These are phyloP conservation scores for Gasteruption jaculator DNA, from an alignment of 2,888 invertebrate species.

Conservation along the genomic window DNA sequence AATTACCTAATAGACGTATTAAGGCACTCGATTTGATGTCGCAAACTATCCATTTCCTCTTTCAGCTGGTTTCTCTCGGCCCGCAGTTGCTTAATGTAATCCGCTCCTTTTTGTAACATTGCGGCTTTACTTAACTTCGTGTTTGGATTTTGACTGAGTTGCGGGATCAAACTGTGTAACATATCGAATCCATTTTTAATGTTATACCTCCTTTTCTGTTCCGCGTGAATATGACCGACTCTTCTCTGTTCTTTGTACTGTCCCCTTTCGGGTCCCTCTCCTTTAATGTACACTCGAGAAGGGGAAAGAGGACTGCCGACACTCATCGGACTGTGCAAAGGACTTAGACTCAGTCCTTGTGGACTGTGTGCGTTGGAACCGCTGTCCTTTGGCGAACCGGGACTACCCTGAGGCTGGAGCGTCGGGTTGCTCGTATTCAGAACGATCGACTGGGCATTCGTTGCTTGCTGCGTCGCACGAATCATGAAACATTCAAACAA, in stretches of 20 bases:
- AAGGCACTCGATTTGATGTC: conserved; percentile 84
- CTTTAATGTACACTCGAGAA: conserved; percentile 48
- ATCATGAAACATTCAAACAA: conserved; percentile 10
- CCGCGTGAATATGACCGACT: conserved; percentile 90
- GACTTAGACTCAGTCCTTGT: conserved; percentile 51
- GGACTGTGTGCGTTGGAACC: conserved; percentile 45
- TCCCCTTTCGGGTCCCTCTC: conserved; percentile 56
- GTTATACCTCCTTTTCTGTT: conserved; percentile 92
- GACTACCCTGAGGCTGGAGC: conserved; percentile 38
- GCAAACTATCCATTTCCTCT: conserved; percentile 83
- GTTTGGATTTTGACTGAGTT: conserved; percentile 83
- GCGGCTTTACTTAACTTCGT: conserved; percentile 94
- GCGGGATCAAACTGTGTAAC: conserved; percentile 87
- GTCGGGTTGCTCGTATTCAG: conserved; percentile 34
- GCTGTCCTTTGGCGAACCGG: conserved; percentile 46
- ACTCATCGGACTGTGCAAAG: conserved; percentile 52
- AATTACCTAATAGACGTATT: conserved; percentile 88
- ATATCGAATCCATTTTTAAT: conserved; percentile 96
- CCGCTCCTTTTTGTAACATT: conserved; percentile 94
- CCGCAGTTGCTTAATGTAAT: conserved; percentile 86
- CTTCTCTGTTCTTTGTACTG: conserved; percentile 66
- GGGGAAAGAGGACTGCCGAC: conserved; percentile 64
- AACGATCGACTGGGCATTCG: conserved; percentile 33
- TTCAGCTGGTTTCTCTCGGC: conserved; percentile 80
- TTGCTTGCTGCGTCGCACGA: conserved; percentile 30